Percentiles rank a stretch among this genome's conserved stretches.
phyloP scores from a whole-genome alignment of 2,797 vertebrate species.

The Lacerta viridis region DNA sequence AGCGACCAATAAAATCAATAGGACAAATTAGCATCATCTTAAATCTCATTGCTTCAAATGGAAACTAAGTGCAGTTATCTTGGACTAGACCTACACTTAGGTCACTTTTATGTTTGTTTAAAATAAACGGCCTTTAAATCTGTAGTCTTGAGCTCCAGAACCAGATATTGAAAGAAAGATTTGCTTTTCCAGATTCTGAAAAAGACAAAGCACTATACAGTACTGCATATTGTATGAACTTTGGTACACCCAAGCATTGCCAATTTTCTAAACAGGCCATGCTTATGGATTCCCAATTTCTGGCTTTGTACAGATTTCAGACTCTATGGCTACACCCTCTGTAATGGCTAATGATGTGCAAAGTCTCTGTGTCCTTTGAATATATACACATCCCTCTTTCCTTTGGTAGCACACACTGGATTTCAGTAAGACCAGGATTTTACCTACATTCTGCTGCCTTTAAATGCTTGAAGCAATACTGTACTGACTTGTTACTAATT shows the following conservation, averaged over 20 bases:
- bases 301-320: background rate
- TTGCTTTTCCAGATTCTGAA: background rate
- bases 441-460: background rate
- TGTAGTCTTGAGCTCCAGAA: background rate
- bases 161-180: background rate
- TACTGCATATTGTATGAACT: background rate
- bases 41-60: no score
- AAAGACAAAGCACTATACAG: background rate
- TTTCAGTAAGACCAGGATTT: background rate
- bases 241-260: background rate
- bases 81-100: no score
- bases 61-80: no score
- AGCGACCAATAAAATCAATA: no score
- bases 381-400: background rate
- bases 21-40: no score
- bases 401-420: background rate
- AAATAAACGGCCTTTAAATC: background rate
- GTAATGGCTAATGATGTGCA: background rate
- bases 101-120: background rate
- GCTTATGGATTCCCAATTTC: background rate
- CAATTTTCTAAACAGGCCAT: background rate
- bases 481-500: no score
- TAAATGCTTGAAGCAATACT: slow-evolving; percentile 6
- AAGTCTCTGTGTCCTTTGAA: background rate
- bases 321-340: background rate